These are phyloP conservation scores for Batillaria attramentaria DNA, from an alignment of 1,140 invertebrate species.

Conservation along the genomic window DNA sequence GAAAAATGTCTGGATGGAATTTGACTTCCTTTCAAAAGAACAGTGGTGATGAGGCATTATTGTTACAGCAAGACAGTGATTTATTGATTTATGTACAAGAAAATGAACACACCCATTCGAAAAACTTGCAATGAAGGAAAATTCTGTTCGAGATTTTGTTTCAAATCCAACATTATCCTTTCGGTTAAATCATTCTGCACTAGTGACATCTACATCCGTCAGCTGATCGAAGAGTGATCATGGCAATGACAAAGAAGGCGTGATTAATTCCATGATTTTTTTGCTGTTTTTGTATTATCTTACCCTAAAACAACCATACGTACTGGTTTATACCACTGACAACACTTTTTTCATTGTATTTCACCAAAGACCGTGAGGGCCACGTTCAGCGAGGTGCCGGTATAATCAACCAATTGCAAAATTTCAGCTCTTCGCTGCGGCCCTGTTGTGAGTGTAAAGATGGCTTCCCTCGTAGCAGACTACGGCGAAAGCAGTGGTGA, in stretches of 20 bases:
- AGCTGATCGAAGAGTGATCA: constrained; percentile 65
- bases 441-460: constrained; percentile 51
- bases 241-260: constrained; percentile 43
- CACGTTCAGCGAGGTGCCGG: constrained; percentile 45
- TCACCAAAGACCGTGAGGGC: background rate
- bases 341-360: constrained; percentile 19
- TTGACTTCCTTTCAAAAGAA: background rate
- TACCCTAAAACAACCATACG: background rate
- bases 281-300: background rate
- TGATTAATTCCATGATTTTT: constrained; percentile 1
- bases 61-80: no score
- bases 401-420: constrained; percentile 58
- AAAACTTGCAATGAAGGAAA: background rate
- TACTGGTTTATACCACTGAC: background rate
- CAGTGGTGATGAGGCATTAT: background rate
- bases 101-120: background rate
- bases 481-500: constrained; percentile 70
- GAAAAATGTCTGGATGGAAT: constrained; percentile 23
- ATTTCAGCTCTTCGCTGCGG: constrained; percentile 36
- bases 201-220: constrained; percentile 64
- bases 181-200: constrained; percentile 44
- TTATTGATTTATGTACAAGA: background rate
- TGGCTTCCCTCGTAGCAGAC: constrained; percentile 79
- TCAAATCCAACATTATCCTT: constrained; percentile 35
- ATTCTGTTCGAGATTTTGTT: background rate